Evolutionary conservation across 2,113 vertebrate genomes (phyloP), one percentile per base, ranked within the genome.

Genomic region (Prionailurus viverrinus): DNA sequence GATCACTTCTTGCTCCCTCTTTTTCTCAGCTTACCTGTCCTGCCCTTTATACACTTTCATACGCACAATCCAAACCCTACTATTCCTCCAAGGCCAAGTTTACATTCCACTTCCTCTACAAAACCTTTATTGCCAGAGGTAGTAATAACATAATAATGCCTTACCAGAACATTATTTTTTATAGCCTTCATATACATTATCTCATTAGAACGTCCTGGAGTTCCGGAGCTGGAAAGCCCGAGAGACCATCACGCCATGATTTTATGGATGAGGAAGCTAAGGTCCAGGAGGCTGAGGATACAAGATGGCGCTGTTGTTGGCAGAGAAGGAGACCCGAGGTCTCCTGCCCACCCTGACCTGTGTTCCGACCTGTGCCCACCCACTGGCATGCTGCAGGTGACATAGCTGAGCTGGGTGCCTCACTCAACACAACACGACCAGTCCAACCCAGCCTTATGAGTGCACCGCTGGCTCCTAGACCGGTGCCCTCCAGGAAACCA

Each of bases 51-150:
- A 33, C 3, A 36, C 7, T 61, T 21, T 13, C 4, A 31, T 21
- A n/a, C 27, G 19, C 16, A 83, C n/a, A 21, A 8, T 66, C 80
- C 53, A 80, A 88, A 48, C 15, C 5, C 55, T 58, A 51, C 21
- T 86, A 33, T 76, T 87, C 36, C 23, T 74, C 88, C 63, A 73
- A 86, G 53, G 27, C 19, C 81, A 87, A 31, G 48, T 91, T 96
- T 48, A 94, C 21, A 83, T 45, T 48, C 79, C 27, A 86, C 41
- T 65, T 68, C 41, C 58, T 95, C 16, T 45, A 31, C 80, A 61
- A 71, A 89, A 66, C 68, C 84, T 51, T 91, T 51, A 73, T 61
- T 65, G 45, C 51, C 27, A 39, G 90, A 73, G 48, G n/a, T 31
- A 63, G 66, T 39, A 45, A 5, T 71, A 61, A 41, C 23, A 80